phyloP scores from a whole-genome alignment of 2,888 invertebrate genomes.

The Hyposoter dolosus region DNA sequence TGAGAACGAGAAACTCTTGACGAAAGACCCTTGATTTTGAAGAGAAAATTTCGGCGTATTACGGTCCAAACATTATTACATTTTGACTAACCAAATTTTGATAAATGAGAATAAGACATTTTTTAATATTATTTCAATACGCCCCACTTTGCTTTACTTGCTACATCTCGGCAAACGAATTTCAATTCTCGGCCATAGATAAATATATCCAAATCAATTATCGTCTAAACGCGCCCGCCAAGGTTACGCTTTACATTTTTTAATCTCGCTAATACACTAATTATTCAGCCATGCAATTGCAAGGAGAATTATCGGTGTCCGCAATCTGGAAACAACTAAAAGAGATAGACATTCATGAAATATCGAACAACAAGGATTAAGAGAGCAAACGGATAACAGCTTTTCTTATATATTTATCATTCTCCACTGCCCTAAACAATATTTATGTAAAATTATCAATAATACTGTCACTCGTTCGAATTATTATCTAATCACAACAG shows the following conservation, averaged over 20 bases:
- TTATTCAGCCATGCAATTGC: constrained; percentile 34
- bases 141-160: neutral
- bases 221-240: neutral
- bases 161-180: neutral
- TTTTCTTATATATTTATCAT: constrained; percentile 47
- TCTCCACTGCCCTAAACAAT: constrained; percentile 48
- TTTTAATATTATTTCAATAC: neutral
- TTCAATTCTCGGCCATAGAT: neutral
- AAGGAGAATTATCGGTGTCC: constrained; percentile 64
- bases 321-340: constrained; percentile 27
- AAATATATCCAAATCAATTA: neutral
- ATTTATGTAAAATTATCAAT: constrained; percentile 26
- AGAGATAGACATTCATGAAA: neutral
- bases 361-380: neutral
- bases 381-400: neutral
- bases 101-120: neutral
- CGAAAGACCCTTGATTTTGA: constrained; percentile 42
- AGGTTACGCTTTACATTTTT: neutral
- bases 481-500: constrained; percentile 17
- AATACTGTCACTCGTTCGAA: constrained; percentile 26
- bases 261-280: constrained; percentile 34
- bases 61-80: constrained; percentile 5
- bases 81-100: neutral
- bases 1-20: constrained; percentile 35
- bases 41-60: constrained; percentile 22